Evolutionary conservation across 2,113 vertebrate species (phyloP), one percentile per base, ranked within the genome.

Genomic region (Perccottus glenii): DNA sequence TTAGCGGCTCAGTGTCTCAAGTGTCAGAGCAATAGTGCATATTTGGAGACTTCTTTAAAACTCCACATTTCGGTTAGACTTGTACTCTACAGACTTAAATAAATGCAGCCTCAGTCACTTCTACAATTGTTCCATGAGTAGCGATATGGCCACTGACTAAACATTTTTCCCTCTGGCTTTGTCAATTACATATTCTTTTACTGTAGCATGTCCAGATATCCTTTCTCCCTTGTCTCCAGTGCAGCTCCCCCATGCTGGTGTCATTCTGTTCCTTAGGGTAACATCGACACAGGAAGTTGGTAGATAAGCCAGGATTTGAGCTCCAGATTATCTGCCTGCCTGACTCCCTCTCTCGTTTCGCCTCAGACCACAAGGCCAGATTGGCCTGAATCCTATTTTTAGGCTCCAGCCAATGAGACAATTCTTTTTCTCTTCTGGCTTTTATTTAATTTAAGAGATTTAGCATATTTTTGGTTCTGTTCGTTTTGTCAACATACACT

Each of bases 221-320:
- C 27, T 5, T 58, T 4, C 56, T 40, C 67, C 32, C 62, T 52
- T 50, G 77, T 19, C 15, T 11, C n/a, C n/a, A n/a, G n/a, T n/a
- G n/a, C 62, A 36, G 62, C 51, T 73, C 65, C 83, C 70, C 73
- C 80, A 82, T 33, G 72, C 75, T 72, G 82, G 65, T 86, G 80
- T 85, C 82, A 74, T 75, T 79, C 82, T 81, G 74, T 66, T 82
- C 82, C 76, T 77, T 67, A 11, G 71, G 80, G 83, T 70, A 74
- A 77, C 82, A 55, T 0, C 65, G 77, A 80, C 68, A 70, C 86
- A 87, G 89, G 89, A 90, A 91, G 90, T 88, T 74, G 81, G 67
- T 63, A 72, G 90, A 90, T 89, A 91, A 91, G 78, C 88, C 88
- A 83, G 88, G 88, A 90, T 86, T 90, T 90, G 85, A 82, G 87